Evolutionary conservation across 2,113 vertebrate species (phyloP), one percentile per base, ranked within the genome.

Genomic region (Brachyhypopomus gauderio): DNA sequence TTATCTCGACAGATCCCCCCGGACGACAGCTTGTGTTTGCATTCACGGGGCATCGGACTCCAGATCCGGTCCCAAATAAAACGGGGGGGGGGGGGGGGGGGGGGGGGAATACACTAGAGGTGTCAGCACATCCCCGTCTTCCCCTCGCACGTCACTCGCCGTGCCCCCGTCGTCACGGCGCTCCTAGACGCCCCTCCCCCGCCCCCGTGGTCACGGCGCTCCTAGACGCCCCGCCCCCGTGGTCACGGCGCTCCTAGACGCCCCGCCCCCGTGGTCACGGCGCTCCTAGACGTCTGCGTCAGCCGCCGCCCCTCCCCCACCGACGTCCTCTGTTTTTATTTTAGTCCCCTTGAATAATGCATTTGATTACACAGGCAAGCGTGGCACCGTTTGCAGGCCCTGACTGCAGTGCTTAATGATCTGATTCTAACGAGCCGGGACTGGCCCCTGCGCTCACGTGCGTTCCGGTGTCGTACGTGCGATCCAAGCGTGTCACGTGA

Each of bases 361-460:
- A 90, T 94, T 93, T 92, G 92, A 95, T 95, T 94, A 90, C 92
- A 89, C 85, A 89, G 89, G 91, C 89, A 91, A 88, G 41, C n/a
- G 89, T 87, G 85, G 87, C 63, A 20, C 87, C 77, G 66, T 87
- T 23, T 86, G 89, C 91, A 86, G 80, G 90, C 89, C 87, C 2
- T 90, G 88, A 87, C 86, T 92, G 92, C 92, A 89, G 92, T 89
- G 90, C 92, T 93, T 95, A 94, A 95, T 95, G 95, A 95, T 91
- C 92, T 89, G 93, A 90, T 90, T 94, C 92, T 92, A 94, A 93
- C 91, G 90, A 94, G 93, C 89, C 90, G 88, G 90, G 85, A 84
- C 88, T 91, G 91, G 92, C 94, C 94, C 92, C 89, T 87, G 90
- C 90, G 93, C 92, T 91, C 92, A n/a, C 55, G 22, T 25, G 27